Evolutionary conservation across 1,140 invertebrate genomes (phyloP).

Genomic region (Olivierus martensii): DNA sequence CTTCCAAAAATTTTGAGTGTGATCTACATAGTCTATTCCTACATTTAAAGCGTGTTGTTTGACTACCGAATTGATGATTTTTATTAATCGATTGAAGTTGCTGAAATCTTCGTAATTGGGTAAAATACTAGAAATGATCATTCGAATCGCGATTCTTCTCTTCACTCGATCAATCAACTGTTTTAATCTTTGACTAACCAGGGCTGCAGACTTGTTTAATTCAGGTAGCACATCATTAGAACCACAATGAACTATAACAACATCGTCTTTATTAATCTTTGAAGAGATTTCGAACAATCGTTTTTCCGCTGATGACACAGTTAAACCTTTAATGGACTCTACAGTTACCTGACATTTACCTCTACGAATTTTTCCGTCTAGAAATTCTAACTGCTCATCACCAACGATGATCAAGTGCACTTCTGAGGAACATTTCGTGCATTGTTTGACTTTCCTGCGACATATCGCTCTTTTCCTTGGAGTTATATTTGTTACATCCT

Average conservation of each 20-base stretch:
- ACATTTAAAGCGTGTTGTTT: conserved; percentile 8
- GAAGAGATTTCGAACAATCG: conserved; percentile 3
- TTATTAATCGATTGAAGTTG: not conserved
- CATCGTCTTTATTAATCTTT: not conserved
- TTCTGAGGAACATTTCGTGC: too few species aligned
- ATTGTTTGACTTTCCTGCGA: too few species aligned
- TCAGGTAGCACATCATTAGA: conserved; percentile 14
- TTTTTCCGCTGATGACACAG: conserved; percentile 6
- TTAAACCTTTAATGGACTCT: conserved; percentile 12
- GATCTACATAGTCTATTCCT: conserved; percentile 13
- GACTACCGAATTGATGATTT: conserved; percentile 7
- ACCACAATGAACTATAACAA: conserved; percentile 11
- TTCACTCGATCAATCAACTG: conserved; percentile 1
- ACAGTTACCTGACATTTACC: conserved; percentile 9
- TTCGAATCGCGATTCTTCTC: not conserved
- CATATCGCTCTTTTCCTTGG: too few species aligned
- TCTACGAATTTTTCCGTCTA: conserved; percentile 3
- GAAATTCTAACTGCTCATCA: conserved; percentile 12
- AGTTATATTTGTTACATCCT: too few species aligned
- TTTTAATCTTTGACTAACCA: conserved; percentile 7
- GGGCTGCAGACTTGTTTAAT: not conserved
- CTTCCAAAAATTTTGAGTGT: conserved; percentile 10
- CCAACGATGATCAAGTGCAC: conserved; percentile 3
- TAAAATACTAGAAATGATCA: not conserved
- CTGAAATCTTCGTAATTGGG: not conserved